Percentiles rank a stretch among this genome's conserved stretches.
These are phyloP conservation scores for Leptobrachium leishanense DNA, from an alignment of 2,113 vertebrate genomes.

Conservation along the genomic window DNA sequence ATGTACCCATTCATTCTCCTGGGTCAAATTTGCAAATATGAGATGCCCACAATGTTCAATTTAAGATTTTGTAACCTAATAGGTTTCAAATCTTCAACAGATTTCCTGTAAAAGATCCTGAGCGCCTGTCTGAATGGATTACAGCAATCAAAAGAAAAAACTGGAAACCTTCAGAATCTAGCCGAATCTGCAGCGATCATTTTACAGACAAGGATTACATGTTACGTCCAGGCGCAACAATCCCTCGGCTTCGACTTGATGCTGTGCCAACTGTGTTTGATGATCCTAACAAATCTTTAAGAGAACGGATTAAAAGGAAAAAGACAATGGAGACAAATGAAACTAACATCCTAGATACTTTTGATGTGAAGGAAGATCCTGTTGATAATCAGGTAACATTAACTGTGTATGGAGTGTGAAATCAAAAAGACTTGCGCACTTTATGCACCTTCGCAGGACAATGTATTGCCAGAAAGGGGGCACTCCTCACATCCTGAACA, in stretches of 20 bases:
- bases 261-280: slow-evolving; percentile 32
- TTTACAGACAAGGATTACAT: slow-evolving; percentile 37
- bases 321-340: neutral
- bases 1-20: no score
- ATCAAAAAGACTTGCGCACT: no score
- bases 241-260: slow-evolving; percentile 29
- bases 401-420: neutral
- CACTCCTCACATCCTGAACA: no score
- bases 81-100: slow-evolving; percentile 1
- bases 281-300: slow-evolving; percentile 8
- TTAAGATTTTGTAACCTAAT: no score
- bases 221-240: slow-evolving; percentile 19
- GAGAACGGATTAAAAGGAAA: slow-evolving; percentile 26
- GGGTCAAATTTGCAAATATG: no score
- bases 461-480: no score
- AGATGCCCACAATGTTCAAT: no score
- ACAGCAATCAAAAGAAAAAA: slow-evolving; percentile 29
- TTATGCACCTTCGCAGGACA: no score
- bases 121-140: slow-evolving; percentile 30
- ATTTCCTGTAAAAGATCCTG: slow-evolving; percentile 38
- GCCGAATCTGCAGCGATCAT: slow-evolving; percentile 44
- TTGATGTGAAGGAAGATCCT: neutral
- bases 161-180: slow-evolving; percentile 36
- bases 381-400: neutral
- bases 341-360: neutral